Conservation (phyloP, 1,140 invertebrate genomes). For the Sarcophaga peregrina region DNA sequence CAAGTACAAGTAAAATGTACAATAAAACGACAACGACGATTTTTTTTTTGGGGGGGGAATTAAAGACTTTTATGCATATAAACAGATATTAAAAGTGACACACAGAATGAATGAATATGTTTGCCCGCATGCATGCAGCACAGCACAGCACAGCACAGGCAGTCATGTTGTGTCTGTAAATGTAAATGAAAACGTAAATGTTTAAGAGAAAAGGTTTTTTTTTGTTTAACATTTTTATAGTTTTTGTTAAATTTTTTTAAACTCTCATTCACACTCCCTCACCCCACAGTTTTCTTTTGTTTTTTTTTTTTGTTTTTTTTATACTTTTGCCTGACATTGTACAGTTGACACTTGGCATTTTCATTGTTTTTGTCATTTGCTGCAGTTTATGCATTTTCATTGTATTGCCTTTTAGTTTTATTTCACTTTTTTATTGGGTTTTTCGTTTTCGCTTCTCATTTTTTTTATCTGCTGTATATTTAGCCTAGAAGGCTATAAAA, state of each 20-base stretch:
- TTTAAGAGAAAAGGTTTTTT: too few relatives aligned
- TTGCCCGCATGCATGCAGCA: background rate
- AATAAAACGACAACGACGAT: background rate
- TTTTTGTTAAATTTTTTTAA: too few relatives aligned
- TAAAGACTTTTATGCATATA: slow-evolving; percentile 25
- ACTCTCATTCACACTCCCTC: too few relatives aligned
- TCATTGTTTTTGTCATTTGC: slow-evolving; percentile 23
- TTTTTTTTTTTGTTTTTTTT: background rate
- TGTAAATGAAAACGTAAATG: too few relatives aligned
- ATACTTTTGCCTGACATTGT: background rate
- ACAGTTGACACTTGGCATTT: slow-evolving; percentile 24
- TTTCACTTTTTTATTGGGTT: background rate
- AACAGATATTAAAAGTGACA: slow-evolving; percentile 14
- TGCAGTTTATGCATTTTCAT: background rate
- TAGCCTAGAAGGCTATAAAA: too few relatives aligned
- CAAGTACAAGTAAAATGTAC: too few relatives aligned
- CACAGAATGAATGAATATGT: background rate
- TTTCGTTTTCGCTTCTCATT: too few relatives aligned
- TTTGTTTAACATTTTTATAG: too few relatives aligned
- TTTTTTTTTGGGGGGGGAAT: background rate
- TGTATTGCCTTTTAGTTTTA: background rate
- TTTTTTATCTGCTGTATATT: too few relatives aligned
- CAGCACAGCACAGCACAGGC: too few relatives aligned
- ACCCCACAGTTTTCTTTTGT: background rate
- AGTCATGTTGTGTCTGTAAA: too few relatives aligned